phyloP scores from a whole-genome alignment of 2,113 vertebrate species.

The Pelusios castaneus region DNA sequence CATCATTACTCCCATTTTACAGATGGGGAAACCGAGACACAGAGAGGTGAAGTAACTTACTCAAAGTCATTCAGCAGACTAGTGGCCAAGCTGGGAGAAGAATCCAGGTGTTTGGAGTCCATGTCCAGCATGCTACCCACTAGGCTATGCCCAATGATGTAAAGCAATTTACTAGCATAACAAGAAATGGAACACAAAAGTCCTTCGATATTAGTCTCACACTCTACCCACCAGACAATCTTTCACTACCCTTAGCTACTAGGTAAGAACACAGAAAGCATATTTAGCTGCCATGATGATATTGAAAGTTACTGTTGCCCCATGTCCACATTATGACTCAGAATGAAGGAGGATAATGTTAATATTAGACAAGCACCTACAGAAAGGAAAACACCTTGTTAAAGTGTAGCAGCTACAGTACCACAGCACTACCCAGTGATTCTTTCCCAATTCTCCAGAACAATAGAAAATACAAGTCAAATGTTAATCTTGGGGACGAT shows the following conservation, averaged over 20 bases:
- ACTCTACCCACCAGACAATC: neutral
- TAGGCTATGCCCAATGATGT: neutral
- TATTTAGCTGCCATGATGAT: neutral
- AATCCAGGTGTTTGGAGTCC: neutral
- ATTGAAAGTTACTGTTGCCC: neutral
- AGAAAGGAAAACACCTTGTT: neutral
- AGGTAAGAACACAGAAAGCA: constrained; percentile 16
- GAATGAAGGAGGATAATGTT: neutral
- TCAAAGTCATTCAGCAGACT: neutral
- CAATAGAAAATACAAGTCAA: neutral
- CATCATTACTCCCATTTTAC: neutral
- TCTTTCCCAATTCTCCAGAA: too few species aligned
- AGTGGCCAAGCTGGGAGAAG: neutral
- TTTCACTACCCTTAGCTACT: constrained; percentile 8
- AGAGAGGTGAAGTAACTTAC: neutral
- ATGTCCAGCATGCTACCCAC: neutral
- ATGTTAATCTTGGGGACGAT: neutral
- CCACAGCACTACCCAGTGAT: too few species aligned
- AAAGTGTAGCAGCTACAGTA: neutral
- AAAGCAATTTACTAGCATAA: neutral
- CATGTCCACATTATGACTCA: neutral
- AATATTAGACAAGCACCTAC: neutral
- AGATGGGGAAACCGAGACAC: neutral
- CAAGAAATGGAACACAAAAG: neutral
- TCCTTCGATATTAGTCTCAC: neutral